These are phyloP conservation scores for Zaprionus kolodkinae DNA, from an alignment of 1,140 invertebrate genomes.

Conservation along the genomic window DNA sequence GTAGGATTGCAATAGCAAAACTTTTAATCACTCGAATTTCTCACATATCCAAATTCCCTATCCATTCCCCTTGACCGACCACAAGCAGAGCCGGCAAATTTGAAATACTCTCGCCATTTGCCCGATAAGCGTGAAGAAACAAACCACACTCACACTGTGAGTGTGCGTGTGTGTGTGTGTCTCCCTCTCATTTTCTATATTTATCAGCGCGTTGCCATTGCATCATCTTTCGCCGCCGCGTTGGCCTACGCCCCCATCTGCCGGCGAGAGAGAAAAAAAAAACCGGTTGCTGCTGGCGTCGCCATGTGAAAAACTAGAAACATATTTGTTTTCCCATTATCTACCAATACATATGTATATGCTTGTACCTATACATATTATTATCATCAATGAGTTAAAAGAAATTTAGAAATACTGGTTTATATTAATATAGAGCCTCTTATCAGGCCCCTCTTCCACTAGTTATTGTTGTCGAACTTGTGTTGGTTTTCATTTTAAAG, in stretches of 20 bases:
- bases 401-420: not conserved
- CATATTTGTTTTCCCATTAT: conserved; percentile 21
- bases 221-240: conserved; percentile 52
- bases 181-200: conserved; percentile 46
- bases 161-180: not conserved
- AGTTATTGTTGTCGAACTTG: not conserved
- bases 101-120: not conserved
- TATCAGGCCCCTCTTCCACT: not conserved
- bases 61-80: no score
- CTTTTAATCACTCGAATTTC: not conserved
- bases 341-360: not conserved
- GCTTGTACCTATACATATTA: no score
- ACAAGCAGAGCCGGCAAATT: conserved; percentile 5
- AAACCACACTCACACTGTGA: not conserved
- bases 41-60: not conserved
- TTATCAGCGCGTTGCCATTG: conserved; percentile 55
- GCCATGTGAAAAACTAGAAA: conserved; percentile 7
- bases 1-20: not conserved
- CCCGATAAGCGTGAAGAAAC: conserved; percentile 39
- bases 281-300: conserved; percentile 32
- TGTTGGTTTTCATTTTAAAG: not conserved
- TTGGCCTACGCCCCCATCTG: conserved; percentile 40
- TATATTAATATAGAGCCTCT: not conserved
- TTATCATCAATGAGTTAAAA: not conserved
- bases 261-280: conserved; percentile 11